These are phyloP conservation scores for Nomada ruficornis DNA, from an alignment of 2,888 invertebrate species.

Conservation along the genomic window DNA sequence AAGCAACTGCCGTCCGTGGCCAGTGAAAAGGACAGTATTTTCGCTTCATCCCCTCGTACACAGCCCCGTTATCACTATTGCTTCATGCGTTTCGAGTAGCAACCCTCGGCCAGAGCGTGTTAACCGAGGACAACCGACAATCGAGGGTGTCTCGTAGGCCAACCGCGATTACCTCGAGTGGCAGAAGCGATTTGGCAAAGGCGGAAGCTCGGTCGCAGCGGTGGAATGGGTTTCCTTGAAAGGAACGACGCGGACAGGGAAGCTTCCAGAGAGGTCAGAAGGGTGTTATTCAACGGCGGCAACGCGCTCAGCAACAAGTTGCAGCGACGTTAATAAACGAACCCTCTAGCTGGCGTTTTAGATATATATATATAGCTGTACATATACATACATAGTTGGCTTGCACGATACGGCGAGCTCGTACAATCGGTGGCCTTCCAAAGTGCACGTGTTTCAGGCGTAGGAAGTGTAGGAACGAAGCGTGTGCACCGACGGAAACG, in stretches of 20 bases:
- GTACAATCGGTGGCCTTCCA: too few relatives aligned
- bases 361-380: background rate
- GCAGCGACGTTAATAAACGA: slow-evolving; percentile 81
- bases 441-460: too few relatives aligned
- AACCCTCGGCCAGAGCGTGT: background rate
- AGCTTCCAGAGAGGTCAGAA: slow-evolving; percentile 69
- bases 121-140: slow-evolving; percentile 22
- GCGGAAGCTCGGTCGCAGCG: slow-evolving; percentile 50
- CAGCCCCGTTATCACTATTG: slow-evolving; percentile 17
- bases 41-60: slow-evolving; percentile 2
- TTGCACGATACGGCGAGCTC: too few relatives aligned
- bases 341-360: slow-evolving; percentile 75
- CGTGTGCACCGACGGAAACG: too few relatives aligned
- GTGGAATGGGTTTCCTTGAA: slow-evolving; percentile 59
- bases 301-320: slow-evolving; percentile 81
- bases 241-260: slow-evolving; percentile 54
- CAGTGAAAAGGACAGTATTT: slow-evolving; percentile 22
- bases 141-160: slow-evolving; percentile 47
- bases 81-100: slow-evolving; percentile 6
- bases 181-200: slow-evolving; percentile 61
- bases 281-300: slow-evolving; percentile 65
- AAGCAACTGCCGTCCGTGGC: slow-evolving; percentile 5
- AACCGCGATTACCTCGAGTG: slow-evolving; percentile 59
- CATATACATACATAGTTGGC: too few relatives aligned
- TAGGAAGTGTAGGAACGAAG: too few relatives aligned